These are phyloP conservation scores for Uropetala carovei DNA, from an alignment of 2,888 invertebrate species.

Conservation along the genomic window DNA sequence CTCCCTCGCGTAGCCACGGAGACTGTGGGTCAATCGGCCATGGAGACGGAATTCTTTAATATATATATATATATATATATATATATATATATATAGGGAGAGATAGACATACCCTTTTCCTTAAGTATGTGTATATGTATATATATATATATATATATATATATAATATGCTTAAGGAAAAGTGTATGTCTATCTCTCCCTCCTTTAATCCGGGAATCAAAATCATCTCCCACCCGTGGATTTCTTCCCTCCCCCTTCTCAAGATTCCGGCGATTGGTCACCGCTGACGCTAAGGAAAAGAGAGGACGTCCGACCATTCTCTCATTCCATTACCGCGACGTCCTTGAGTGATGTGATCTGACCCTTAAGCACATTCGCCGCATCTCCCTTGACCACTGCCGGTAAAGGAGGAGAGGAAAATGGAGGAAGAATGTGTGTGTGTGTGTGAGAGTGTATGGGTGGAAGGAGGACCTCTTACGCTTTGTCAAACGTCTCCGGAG, in stretches of 20 bases:
- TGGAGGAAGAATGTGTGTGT: neutral
- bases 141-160: too few relatives aligned
- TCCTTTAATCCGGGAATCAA: neutral
- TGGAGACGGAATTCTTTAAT: neutral
- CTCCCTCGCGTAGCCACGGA: neutral
- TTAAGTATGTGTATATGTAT: too few relatives aligned
- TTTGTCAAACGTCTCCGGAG: neutral
- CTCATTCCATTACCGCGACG: conserved; percentile 20
- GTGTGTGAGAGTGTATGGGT: neutral
- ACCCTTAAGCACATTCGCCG: conserved; percentile 27
- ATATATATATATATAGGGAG: too few relatives aligned
- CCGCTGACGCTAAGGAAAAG: conserved; percentile 15
- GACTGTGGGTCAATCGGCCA: conserved; percentile 18
- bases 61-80: neutral
- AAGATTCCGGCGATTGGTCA: conserved; percentile 7
- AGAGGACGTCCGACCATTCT: neutral
- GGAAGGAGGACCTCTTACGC: neutral
- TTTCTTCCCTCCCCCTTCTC: neutral
- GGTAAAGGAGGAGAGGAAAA: neutral
- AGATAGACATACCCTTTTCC: too few relatives aligned
- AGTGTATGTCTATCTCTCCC: too few relatives aligned
- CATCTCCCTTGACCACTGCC: conserved; percentile 24
- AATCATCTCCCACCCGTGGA: neutral
- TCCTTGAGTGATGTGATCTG: conserved; percentile 47
- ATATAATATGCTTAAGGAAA: too few relatives aligned